Evolutionary conservation across 2,113 vertebrate species (phyloP).

Genomic region (Microtus pennsylvanicus): DNA sequence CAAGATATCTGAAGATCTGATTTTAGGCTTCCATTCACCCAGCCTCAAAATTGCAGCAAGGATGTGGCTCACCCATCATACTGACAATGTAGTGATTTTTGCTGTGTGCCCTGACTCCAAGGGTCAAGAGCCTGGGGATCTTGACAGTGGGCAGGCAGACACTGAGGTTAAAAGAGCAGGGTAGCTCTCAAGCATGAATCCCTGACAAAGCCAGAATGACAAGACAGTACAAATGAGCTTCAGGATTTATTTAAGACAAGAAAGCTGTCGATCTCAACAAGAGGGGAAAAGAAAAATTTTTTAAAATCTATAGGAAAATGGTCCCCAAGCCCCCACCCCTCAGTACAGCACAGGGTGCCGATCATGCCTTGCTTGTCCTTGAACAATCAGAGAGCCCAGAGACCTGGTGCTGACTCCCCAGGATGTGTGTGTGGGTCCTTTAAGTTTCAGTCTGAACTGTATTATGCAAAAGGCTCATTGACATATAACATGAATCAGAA

Average conservation of each 20-base stretch:
- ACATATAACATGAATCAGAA: fast-evolving
- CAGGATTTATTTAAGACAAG: conserved; percentile 65
- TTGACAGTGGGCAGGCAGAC: not conserved
- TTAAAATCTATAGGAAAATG: not conserved
- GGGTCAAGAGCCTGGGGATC: not conserved
- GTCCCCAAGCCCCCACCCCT: not conserved
- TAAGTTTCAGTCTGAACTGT: not conserved
- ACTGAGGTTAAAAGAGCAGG: not conserved
- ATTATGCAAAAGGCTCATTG: not conserved
- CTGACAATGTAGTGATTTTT: fast-evolving
- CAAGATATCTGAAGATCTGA: not conserved
- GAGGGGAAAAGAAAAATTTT: not conserved
- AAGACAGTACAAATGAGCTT: not conserved
- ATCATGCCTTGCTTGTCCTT: not conserved
- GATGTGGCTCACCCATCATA: fast-evolving
- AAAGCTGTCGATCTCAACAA: not conserved
- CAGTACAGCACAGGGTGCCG: not conserved
- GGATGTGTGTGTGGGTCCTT: too few relatives aligned
- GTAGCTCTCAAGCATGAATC: not conserved
- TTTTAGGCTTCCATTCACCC: too few relatives aligned
- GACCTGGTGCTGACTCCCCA: fast-evolving
- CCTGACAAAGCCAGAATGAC: not conserved
- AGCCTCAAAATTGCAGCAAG: not conserved
- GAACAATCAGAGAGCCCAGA: not conserved
- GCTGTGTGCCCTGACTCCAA: not conserved